Evolutionary conservation across 2,113 vertebrate species (phyloP).

Genomic region (Alethe castanea): DNA sequence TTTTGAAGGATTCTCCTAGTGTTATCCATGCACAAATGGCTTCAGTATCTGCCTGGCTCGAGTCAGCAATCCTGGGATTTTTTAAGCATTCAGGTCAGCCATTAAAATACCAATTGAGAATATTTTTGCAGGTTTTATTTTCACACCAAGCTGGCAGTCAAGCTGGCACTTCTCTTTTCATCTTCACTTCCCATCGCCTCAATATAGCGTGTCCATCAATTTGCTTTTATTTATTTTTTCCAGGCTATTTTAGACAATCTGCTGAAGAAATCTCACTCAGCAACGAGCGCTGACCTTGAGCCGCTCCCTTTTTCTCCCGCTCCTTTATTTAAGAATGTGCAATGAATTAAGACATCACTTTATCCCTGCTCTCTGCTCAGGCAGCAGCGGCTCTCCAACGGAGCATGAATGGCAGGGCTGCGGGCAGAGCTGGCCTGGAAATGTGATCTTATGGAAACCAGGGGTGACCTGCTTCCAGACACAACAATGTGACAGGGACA

Average conservation of each 20-base stretch:
- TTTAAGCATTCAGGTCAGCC: constrained; percentile 14
- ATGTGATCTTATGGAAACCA: constrained; percentile 51
- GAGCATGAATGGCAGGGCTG: constrained; percentile 65
- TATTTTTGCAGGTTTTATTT: constrained; percentile 12
- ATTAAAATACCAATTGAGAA: constrained; percentile 7
- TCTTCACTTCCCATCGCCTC: constrained; percentile 1
- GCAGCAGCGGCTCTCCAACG: constrained; percentile 27
- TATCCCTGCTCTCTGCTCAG: background rate
- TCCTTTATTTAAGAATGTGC: constrained; percentile 55
- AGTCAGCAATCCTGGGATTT: background rate
- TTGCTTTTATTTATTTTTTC: constrained; percentile 52
- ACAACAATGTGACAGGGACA: background rate
- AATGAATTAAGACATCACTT: constrained; percentile 63
- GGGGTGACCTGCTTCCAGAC: constrained; percentile 58
- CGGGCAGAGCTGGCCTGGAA: constrained; percentile 51
- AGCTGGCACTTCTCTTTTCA: constrained; percentile 18
- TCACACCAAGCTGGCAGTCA: background rate
- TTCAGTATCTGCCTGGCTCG: background rate
- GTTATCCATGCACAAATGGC: background rate
- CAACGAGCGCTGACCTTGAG: constrained; percentile 40
- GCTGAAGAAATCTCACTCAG: constrained; percentile 36
- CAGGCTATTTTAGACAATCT: constrained; percentile 40
- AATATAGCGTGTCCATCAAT: background rate
- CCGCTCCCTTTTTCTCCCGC: constrained; percentile 19
- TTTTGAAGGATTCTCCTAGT: constrained; percentile 3